A percentile compares a stretch with the other conserved stretches of the same genome.
These are phyloP conservation scores for Mus musculus DNA, from an alignment of 2,113 vertebrate species.

Conservation along the genomic window DNA sequence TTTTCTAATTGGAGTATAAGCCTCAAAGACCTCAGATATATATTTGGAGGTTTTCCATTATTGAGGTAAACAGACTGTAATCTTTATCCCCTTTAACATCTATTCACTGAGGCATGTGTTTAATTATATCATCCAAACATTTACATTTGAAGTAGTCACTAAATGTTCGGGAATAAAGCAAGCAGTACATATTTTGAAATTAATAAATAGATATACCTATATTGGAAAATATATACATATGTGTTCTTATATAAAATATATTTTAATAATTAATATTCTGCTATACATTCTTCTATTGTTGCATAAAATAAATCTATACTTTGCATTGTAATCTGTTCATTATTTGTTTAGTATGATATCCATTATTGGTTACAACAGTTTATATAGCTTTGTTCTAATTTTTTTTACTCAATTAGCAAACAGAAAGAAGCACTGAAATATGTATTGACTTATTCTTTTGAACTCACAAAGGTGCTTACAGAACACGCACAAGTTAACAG, in stretches of 20 bases:
- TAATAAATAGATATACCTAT: no score
- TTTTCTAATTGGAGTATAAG: not conserved
- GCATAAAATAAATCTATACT: not conserved
- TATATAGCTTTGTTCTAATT: not conserved
- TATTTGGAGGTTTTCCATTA: not conserved
- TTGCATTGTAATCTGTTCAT: not conserved
- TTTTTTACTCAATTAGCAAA: not conserved
- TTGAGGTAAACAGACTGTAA: not conserved
- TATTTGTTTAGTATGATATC: not conserved
- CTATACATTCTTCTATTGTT: not conserved
- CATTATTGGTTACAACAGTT: not conserved
- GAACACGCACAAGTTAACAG: not conserved
- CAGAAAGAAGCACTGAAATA: not conserved
- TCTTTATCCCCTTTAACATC: not conserved
- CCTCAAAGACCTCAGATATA: not conserved
- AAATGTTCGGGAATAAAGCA: not conserved
- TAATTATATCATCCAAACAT: not conserved
- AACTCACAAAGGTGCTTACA: not conserved
- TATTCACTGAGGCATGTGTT: not conserved
- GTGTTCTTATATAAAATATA: not conserved
- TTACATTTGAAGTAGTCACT: not conserved
- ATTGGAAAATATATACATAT: not conserved
- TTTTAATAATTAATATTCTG: not conserved
- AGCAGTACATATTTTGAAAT: not conserved
- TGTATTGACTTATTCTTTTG: not conserved